Evolutionary conservation across 2,797 vertebrate species (phyloP).

Genomic region (Amphiprion clarkii): DNA sequence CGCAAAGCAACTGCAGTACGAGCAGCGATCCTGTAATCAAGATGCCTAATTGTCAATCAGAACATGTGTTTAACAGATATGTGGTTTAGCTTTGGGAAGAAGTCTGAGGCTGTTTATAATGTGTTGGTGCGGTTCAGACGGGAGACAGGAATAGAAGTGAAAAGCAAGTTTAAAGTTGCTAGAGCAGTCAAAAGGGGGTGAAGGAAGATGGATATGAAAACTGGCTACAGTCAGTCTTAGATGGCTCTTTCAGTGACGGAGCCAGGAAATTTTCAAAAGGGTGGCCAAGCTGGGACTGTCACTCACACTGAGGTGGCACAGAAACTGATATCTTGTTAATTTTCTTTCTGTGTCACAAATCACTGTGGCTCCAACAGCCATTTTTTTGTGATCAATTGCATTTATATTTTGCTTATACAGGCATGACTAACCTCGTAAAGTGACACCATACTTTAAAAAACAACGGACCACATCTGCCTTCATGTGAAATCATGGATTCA

Average conservation of each 20-base stretch:
- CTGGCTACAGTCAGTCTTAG: slow-evolving; percentile 26
- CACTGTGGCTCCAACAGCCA: too few species aligned
- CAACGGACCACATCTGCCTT: too few species aligned
- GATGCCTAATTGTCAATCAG: slow-evolving; percentile 25
- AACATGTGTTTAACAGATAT: not conserved
- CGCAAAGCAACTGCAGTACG: slow-evolving; percentile 24
- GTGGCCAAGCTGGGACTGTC: too few species aligned
- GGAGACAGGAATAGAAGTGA: slow-evolving; percentile 50
- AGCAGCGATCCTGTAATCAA: slow-evolving; percentile 65
- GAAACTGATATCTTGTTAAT: too few species aligned
- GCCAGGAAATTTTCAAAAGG: too few species aligned
- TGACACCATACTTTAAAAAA: too few species aligned
- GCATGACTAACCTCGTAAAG: too few species aligned
- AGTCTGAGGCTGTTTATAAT: slow-evolving; percentile 26
- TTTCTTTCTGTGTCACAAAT: too few species aligned
- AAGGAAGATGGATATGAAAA: slow-evolving; percentile 41
- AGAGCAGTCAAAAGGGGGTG: slow-evolving; percentile 38
- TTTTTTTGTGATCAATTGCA: too few species aligned
- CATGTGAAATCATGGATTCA: too few species aligned
- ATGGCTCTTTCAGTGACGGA: slow-evolving; percentile 7
- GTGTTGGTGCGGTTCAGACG: slow-evolving; percentile 25
- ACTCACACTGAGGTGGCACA: too few species aligned
- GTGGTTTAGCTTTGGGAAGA: slow-evolving; percentile 14
- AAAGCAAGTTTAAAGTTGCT: slow-evolving; percentile 51
- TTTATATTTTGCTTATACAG: too few species aligned